phyloP scores from a whole-genome alignment of 1,140 invertebrate species.

The Drosophila ercepeae region DNA sequence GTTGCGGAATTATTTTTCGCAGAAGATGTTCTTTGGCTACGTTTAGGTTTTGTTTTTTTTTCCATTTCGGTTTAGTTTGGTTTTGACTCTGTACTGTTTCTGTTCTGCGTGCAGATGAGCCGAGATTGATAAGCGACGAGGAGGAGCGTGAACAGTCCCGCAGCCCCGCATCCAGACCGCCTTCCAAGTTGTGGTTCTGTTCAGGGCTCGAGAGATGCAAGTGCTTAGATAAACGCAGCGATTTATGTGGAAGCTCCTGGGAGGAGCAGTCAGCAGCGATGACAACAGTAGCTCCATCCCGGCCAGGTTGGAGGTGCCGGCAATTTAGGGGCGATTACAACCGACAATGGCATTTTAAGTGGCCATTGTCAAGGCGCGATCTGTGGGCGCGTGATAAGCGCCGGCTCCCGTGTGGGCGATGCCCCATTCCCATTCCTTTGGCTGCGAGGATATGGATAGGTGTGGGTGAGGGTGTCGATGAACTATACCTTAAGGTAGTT shows the following conservation, averaged over 20 bases:
- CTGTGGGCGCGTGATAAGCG: constrained; percentile 57
- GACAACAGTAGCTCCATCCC: constrained; percentile 63
- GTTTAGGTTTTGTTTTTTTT: constrained; percentile 1
- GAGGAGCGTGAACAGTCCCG: constrained; percentile 5
- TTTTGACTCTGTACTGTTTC: constrained; percentile 32
- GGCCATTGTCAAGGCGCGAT: constrained; percentile 77
- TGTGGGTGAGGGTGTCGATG: not conserved
- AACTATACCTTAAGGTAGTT: not conserved
- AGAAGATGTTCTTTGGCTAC: constrained; percentile 66
- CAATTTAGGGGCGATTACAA: constrained; percentile 80
- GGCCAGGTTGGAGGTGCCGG: constrained; percentile 38
- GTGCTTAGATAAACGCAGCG: constrained; percentile 64
- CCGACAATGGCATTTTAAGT: constrained; percentile 78
- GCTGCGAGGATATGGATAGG: not conserved
- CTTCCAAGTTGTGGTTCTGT: constrained; percentile 30
- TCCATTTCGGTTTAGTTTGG: not conserved
- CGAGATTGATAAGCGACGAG: constrained; percentile 72
- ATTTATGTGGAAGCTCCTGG: constrained; percentile 70
- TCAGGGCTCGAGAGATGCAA: constrained; percentile 54
- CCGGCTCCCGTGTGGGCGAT: constrained; percentile 67
- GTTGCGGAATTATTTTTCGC: constrained; percentile 80
- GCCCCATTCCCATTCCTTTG: not conserved
- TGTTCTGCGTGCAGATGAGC: constrained; percentile 73
- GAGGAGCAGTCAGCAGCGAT: constrained; percentile 10
- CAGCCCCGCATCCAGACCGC: constrained; percentile 25